Evolutionary conservation across 2,797 vertebrate genomes (phyloP).

Genomic region (Sebastiscus tertius): DNA sequence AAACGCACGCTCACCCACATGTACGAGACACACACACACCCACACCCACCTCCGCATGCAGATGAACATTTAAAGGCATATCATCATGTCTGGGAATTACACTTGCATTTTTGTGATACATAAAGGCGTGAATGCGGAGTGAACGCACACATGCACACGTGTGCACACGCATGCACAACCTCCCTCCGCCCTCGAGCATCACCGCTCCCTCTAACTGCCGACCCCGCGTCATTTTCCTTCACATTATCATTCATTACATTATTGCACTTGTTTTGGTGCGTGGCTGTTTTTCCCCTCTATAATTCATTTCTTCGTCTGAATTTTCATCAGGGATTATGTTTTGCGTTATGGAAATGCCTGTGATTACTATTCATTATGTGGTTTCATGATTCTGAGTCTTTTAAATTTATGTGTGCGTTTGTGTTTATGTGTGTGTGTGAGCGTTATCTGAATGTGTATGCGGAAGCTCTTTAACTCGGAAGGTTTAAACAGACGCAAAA

Average conservation of each 20-base stretch:
- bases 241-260: slow-evolving; percentile 73
- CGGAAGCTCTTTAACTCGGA: slow-evolving; percentile 58
- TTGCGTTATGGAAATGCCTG: slow-evolving; percentile 76
- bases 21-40: not conserved
- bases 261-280: slow-evolving; percentile 69
- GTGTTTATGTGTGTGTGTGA: slow-evolving; percentile 19
- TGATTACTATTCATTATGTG: slow-evolving; percentile 81
- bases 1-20: slow-evolving; percentile 1
- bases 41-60: slow-evolving; percentile 43
- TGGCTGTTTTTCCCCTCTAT: slow-evolving; percentile 46
- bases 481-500: slow-evolving; percentile 63
- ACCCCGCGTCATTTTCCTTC: slow-evolving; percentile 30
- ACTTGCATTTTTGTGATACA: slow-evolving; percentile 26
- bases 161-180: not conserved
- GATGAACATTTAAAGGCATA: slow-evolving; percentile 62
- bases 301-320: slow-evolving; percentile 74
- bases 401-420: slow-evolving; percentile 60
- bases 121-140: slow-evolving; percentile 4
- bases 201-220: slow-evolving; percentile 2
- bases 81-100: slow-evolving; percentile 34
- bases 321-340: slow-evolving; percentile 78
- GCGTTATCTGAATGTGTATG: slow-evolving; percentile 18
- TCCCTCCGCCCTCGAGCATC: not conserved
- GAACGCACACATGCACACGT: not conserved
- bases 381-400: slow-evolving; percentile 73